Evolutionary conservation across 2,113 vertebrate genomes (phyloP), one percentile per base, ranked within the genome.

Genomic region (Syngnathus floridae): DNA sequence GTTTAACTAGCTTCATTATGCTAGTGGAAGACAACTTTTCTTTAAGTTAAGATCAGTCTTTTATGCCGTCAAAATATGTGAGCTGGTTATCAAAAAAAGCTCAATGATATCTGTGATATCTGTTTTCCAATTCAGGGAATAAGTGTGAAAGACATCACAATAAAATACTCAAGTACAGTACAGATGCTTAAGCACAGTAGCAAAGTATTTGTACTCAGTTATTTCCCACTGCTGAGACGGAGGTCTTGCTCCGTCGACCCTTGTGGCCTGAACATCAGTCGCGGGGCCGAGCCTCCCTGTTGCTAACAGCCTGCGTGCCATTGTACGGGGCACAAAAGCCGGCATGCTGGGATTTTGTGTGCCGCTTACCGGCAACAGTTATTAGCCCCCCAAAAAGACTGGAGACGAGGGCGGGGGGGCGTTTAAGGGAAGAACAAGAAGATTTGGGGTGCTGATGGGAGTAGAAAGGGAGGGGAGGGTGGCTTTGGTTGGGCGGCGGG

Each of bases 381-480:
- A 59, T 38, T 59, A 61, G 37, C 37, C n/a, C n/a, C 12, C 38
- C 38, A 43, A 43, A 61, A 60, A 60, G 58, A 41, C 58, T 22
- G 22, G 11, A 31, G 26, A 31, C 22, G 12, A 55, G 55, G 14
- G 55, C 17, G 16, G 35, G 35, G 46, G 19, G 48, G 48, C 7
- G 48, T 51, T 51, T n/a, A 21, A 56, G 54, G 35, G 26, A 56
- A 40, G 58, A 60, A 61, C 59, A 61, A 61, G 59, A 61, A 61
- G 59, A 61, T 43, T 61, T 61, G 59, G 59, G 59, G 59, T 61
- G 59, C 59, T 21, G 40, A 43, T 43, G 59, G 59, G 59, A 60
- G 37, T 21, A 40, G 37, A 60, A 60, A 40, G 21, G 38, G 58
- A 43, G 58, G n/a, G 37, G 37, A 22, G 1, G 40, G 40, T 13